A percentile compares a stretch with the other conserved stretches of the same genome.
Evolutionary conservation across 53 echinoderm and acorn worm genomes (phyloP).

Genomic region (Astropecten irregularis): DNA sequence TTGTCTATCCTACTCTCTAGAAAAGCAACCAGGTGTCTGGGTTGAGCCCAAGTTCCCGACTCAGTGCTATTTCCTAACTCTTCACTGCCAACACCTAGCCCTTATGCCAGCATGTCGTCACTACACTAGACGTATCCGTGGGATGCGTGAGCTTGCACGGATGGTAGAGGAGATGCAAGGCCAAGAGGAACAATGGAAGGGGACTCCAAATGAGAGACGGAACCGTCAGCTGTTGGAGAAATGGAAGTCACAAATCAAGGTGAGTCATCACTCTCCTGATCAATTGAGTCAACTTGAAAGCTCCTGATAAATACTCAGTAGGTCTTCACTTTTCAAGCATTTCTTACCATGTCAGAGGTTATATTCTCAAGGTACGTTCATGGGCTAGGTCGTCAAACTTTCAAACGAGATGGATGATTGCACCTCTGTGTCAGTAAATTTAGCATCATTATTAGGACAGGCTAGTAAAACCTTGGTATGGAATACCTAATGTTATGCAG

Average conservation of each 20-base stretch:
- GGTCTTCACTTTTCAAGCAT: too few species aligned
- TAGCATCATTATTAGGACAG: too few species aligned
- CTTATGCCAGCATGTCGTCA: slow-evolving; percentile 86
- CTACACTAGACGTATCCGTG: slow-evolving; percentile 87
- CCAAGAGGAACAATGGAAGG: slow-evolving; percentile 84
- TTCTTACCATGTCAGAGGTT: too few species aligned
- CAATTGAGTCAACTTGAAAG: neutral
- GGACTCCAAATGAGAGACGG: slow-evolving; percentile 75
- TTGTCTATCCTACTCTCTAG: slow-evolving; percentile 7
- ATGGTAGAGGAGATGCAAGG: slow-evolving; percentile 91
- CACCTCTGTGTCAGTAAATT: too few species aligned
- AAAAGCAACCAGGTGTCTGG: slow-evolving; percentile 56
- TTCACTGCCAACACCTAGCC: slow-evolving; percentile 97
- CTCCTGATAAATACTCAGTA: neutral
- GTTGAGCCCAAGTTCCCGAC: slow-evolving; percentile 92
- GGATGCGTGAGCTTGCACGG: slow-evolving; percentile 81
- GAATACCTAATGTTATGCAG: too few species aligned
- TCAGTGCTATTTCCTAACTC: slow-evolving; percentile 90
- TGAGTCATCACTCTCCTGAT: neutral
- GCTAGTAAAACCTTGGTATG: too few species aligned
- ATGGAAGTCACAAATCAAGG: slow-evolving; percentile 92
- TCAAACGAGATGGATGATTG: too few species aligned
- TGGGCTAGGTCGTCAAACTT: too few species aligned
- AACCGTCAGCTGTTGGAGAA: slow-evolving; percentile 85
- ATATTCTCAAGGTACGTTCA: too few species aligned